phyloP scores from a whole-genome alignment of 1,140 invertebrate species.

The Aradophagus sp. region DNA sequence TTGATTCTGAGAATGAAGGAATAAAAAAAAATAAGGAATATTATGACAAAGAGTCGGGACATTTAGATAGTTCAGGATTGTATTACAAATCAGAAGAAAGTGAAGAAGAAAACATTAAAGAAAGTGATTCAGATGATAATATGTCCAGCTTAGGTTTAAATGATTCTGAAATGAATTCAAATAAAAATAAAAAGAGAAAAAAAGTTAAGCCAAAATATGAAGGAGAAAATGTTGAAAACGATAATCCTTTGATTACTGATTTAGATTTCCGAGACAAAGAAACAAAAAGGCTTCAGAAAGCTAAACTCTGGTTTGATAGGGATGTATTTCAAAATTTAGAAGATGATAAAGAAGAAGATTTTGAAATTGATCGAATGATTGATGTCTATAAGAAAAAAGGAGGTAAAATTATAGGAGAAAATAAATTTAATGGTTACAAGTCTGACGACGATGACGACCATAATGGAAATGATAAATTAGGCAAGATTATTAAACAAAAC shows the following conservation, averaged over 20 bases:
- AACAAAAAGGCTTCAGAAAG: slow-evolving; percentile 83
- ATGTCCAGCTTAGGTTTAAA: slow-evolving; percentile 80
- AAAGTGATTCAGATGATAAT: slow-evolving; percentile 72
- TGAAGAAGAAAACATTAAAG: slow-evolving; percentile 79
- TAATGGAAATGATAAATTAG: too few species aligned
- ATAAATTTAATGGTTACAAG: slow-evolving; percentile 40
- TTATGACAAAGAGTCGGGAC: slow-evolving; percentile 81
- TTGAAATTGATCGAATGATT: slow-evolving; percentile 87
- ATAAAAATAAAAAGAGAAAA: slow-evolving; percentile 65
- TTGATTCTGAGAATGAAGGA: slow-evolving; percentile 78
- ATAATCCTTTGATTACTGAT: slow-evolving; percentile 90
- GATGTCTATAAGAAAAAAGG: slow-evolving; percentile 84
- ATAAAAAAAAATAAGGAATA: slow-evolving; percentile 76
- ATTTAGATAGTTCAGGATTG: slow-evolving; percentile 82
- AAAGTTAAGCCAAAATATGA: slow-evolving; percentile 59
- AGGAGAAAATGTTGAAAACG: slow-evolving; percentile 69
- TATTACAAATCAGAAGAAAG: slow-evolving; percentile 85
- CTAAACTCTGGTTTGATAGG: slow-evolving; percentile 92
- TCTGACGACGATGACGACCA: too few species aligned
- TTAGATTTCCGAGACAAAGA: slow-evolving; percentile 85
- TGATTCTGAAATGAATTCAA: slow-evolving; percentile 75
- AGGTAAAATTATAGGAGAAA: slow-evolving; percentile 76
- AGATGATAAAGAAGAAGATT: slow-evolving; percentile 88
- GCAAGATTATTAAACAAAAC: too few species aligned
- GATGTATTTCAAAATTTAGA: slow-evolving; percentile 89